phyloP scores from a whole-genome alignment of 53 echinoderm and acorn worm genomes.

The Stichopus horrens region DNA sequence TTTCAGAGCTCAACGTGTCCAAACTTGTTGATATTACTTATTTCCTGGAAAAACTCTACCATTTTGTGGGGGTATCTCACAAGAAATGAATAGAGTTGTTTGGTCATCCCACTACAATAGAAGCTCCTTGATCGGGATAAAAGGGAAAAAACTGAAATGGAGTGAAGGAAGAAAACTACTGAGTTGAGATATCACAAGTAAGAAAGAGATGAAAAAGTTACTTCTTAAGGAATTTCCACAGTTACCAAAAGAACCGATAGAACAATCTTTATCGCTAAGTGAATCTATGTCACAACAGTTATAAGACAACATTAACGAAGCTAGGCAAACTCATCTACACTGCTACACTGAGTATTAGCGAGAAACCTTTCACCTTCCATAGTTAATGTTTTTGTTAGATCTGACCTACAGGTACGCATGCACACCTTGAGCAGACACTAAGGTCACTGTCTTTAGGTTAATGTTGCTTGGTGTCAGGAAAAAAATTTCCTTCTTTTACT shows the following conservation, averaged over 20 bases:
- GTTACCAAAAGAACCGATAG: background rate
- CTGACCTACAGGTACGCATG: too few species aligned
- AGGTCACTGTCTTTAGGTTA: too few species aligned
- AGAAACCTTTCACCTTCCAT: too few species aligned
- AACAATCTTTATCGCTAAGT: background rate
- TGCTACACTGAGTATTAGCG: too few species aligned
- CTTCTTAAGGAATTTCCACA: background rate
- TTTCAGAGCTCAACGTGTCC: background rate
- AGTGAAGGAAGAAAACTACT: background rate
- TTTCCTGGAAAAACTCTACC: background rate
- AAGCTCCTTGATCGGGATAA: background rate
- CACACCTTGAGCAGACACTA: too few species aligned
- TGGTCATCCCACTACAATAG: background rate
- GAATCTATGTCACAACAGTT: too few species aligned
- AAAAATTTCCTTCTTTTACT: too few species aligned
- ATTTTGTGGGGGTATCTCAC: background rate
- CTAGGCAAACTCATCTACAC: too few species aligned
- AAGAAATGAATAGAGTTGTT: background rate
- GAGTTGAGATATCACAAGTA: background rate
- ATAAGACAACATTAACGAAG: too few species aligned
- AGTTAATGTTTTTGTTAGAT: too few species aligned
- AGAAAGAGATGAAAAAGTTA: background rate
- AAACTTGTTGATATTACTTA: background rate
- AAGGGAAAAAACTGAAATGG: background rate
- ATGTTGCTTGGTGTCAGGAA: too few species aligned